Conservation (phyloP, 2,797 vertebrate genomes). For the Enteromius afrohamiltoni region DNA sequence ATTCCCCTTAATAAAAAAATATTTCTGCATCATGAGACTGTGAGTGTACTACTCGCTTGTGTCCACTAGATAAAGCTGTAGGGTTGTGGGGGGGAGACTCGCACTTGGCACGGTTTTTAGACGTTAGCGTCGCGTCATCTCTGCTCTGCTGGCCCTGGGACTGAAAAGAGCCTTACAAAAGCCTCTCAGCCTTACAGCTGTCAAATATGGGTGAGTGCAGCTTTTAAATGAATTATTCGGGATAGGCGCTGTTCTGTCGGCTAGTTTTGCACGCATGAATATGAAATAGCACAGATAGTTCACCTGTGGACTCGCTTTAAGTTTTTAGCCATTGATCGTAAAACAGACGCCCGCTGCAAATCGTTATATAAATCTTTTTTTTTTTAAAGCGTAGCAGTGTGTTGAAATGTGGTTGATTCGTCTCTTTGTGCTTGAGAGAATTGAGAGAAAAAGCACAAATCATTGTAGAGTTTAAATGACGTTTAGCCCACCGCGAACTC, state of each 20-base stretch:
- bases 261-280: neutral
- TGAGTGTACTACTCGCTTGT: neutral
- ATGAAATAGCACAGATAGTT: neutral
- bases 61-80: conserved; percentile 29
- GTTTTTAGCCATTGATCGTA: neutral
- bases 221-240: neutral
- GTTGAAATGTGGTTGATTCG: neutral
- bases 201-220: conserved; percentile 35
- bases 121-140: conserved; percentile 29
- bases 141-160: conserved; percentile 22
- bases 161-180: neutral
- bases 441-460: neutral
- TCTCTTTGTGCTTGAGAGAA: neutral
- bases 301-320: neutral
- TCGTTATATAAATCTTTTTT: neutral
- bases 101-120: neutral
- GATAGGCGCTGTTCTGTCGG: neutral
- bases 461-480: too few species aligned
- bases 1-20: neutral
- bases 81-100: too few species aligned
- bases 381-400: neutral
- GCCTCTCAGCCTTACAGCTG: neutral
- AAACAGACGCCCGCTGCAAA: neutral
- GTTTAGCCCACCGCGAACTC: neutral
- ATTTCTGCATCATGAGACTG: neutral